A percentile compares a stretch with the other conserved stretches of the same genome.
These are phyloP conservation scores for Periophthalmus modestus DNA, from an alignment of 2,113 vertebrate species.

Conservation along the genomic window DNA sequence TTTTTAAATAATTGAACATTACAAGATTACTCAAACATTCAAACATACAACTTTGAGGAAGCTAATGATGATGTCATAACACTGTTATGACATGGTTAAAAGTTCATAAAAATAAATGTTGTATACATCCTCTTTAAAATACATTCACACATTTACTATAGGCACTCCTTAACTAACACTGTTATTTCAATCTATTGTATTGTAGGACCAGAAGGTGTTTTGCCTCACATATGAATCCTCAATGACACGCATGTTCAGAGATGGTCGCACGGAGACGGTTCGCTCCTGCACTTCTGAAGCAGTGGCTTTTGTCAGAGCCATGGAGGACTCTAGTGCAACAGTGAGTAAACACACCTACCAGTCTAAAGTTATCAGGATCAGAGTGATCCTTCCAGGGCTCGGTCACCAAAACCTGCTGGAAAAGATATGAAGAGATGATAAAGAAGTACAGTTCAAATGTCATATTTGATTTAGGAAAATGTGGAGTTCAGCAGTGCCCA, in stretches of 20 bases:
- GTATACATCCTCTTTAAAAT: too few relatives aligned
- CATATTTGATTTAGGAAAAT: background rate
- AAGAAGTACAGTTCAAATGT: background rate
- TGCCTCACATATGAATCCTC: conserved; percentile 95
- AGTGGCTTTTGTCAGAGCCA: conserved; percentile 85
- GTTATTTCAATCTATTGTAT: background rate
- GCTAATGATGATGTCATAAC: too few relatives aligned
- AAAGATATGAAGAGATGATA: conserved; percentile 2
- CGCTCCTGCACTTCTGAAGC: conserved; percentile 88
- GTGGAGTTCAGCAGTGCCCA: background rate
- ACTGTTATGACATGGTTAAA: too few relatives aligned
- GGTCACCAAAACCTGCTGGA: conserved; percentile 41
- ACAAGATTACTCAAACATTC: too few relatives aligned
- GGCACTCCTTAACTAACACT: background rate
- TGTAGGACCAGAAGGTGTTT: conserved; percentile 88
- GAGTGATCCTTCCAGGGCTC: conserved; percentile 23
- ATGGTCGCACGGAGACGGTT: conserved; percentile 92
- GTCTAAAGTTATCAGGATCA: background rate
- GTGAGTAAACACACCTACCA: conserved; percentile 61
- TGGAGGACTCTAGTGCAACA: conserved; percentile 70
- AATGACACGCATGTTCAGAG: conserved; percentile 95
- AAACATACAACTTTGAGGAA: too few relatives aligned
- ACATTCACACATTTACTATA: background rate
- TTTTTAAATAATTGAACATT: too few relatives aligned
- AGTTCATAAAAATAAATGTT: too few relatives aligned